Evolutionary conservation across 2,888 invertebrate genomes (phyloP).

Genomic region (Cyclophora punctaria): DNA sequence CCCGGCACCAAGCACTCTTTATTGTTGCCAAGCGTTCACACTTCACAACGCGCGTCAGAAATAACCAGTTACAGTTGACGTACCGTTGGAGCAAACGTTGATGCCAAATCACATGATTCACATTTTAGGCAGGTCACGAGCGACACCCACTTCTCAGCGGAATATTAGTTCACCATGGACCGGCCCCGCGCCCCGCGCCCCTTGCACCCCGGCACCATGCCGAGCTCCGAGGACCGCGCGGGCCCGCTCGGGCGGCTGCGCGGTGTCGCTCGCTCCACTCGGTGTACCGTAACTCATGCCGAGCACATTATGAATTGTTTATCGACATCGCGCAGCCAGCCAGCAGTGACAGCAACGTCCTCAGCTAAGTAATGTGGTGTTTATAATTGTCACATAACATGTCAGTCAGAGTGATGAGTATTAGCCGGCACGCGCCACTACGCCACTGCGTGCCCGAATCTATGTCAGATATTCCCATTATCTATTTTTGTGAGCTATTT

Average conservation of each 20-base stretch:
- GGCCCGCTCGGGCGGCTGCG: too few species aligned
- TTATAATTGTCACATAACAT: not conserved
- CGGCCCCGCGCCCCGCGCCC: too few species aligned
- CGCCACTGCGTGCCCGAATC: slow-evolving; percentile 22
- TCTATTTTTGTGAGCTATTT: slow-evolving; percentile 51
- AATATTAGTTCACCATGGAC: not conserved
- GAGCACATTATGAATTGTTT: too few species aligned
- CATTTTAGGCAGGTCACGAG: slow-evolving; percentile 63
- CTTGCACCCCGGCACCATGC: too few species aligned
- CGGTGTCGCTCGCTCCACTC: too few species aligned
- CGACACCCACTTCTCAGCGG: slow-evolving; percentile 39
- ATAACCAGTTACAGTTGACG: slow-evolving; percentile 54
- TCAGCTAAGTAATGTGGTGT: too few species aligned
- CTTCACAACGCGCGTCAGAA: slow-evolving; percentile 43
- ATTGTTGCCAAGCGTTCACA: slow-evolving; percentile 52
- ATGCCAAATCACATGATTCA: slow-evolving; percentile 69
- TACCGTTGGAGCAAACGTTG: slow-evolving; percentile 48
- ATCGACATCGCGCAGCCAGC: too few species aligned
- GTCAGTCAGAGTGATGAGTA: slow-evolving; percentile 1
- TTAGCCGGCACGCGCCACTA: slow-evolving; percentile 1
- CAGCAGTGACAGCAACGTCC: slow-evolving; percentile 9
- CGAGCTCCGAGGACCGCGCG: too few species aligned
- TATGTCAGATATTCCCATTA: slow-evolving; percentile 55
- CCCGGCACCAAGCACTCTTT: slow-evolving; percentile 16
- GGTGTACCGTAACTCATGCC: too few species aligned